A percentile compares a stretch with the other conserved stretches of the same genome.
These are phyloP conservation scores for Gobiocypris rarus DNA, from an alignment of 2,113 vertebrate species.

Conservation along the genomic window DNA sequence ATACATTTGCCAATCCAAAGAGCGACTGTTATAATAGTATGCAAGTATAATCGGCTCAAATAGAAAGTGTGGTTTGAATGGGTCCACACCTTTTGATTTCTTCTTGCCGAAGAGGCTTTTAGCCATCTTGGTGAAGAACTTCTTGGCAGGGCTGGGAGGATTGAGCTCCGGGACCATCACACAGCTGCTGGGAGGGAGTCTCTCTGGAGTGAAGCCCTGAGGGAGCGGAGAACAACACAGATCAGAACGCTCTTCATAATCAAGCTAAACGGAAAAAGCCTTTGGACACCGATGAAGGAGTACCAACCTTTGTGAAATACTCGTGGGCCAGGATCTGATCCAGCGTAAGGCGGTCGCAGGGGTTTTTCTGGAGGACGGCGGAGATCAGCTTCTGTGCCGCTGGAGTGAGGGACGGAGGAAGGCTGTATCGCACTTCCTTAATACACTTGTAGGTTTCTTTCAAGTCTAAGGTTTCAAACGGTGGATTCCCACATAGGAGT, in stretches of 20 bases:
- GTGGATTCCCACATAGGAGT: slow-evolving; percentile 91
- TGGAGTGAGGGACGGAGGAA: slow-evolving; percentile 85
- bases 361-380: slow-evolving; percentile 86
- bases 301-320: slow-evolving; percentile 90
- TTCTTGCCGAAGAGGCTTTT: slow-evolving; percentile 94
- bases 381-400: slow-evolving; percentile 89
- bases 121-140: slow-evolving; percentile 93
- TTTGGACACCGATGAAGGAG: background rate
- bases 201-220: slow-evolving; percentile 92
- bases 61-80: background rate
- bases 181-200: slow-evolving; percentile 91
- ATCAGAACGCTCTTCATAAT: background rate
- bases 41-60: no score
- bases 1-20: no score
- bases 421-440: slow-evolving; percentile 89
- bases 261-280: background rate
- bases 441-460: slow-evolving; percentile 98
- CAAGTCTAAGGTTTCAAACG: slow-evolving; percentile 95
- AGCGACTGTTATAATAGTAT: no score
- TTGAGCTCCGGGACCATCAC: slow-evolving; percentile 90
- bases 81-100: slow-evolving; percentile 83
- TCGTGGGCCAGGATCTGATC: slow-evolving; percentile 95
- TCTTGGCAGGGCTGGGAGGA: slow-evolving; percentile 90
- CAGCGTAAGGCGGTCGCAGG: slow-evolving; percentile 86
- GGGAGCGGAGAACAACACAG: no score